Conservation (phyloP, 1,140 invertebrate species). For the Cydia strobilella region DNA sequence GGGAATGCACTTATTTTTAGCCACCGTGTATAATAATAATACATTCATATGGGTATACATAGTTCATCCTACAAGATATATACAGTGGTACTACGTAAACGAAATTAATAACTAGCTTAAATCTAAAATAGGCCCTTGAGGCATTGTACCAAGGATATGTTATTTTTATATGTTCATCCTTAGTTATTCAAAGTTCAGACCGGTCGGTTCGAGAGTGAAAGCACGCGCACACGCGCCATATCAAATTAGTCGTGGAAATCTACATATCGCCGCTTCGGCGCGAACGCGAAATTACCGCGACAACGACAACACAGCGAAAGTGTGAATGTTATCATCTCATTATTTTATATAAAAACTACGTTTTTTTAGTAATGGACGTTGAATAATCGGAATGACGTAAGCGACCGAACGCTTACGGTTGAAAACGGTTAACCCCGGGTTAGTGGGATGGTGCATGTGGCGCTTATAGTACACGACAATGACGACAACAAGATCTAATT, state of each 20-base stretch:
- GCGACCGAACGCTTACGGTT: background rate
- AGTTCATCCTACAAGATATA: too few species aligned
- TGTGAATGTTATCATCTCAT: constrained; percentile 19
- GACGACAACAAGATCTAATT: background rate
- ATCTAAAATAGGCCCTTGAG: too few species aligned
- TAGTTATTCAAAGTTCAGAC: constrained; percentile 17
- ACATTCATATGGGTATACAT: too few species aligned
- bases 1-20: too few species aligned
- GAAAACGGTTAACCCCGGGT: too few species aligned
- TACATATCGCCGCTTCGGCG: constrained; percentile 15
- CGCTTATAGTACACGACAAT: too few species aligned
- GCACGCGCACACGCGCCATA: constrained; percentile 20
- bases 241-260: constrained; percentile 28
- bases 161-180: too few species aligned
- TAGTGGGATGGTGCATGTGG: too few species aligned
- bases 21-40: too few species aligned
- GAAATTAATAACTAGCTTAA: too few species aligned
- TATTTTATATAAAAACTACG: background rate
- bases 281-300: background rate
- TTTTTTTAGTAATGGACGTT: background rate
- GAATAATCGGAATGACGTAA: constrained; percentile 4
- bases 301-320: background rate
- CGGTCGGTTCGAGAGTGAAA: constrained; percentile 31
- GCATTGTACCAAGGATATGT: too few species aligned
- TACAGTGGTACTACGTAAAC: too few species aligned